Conservation (phyloP, 2,888 invertebrate genomes). For the Ochropleura leucogaster region DNA sequence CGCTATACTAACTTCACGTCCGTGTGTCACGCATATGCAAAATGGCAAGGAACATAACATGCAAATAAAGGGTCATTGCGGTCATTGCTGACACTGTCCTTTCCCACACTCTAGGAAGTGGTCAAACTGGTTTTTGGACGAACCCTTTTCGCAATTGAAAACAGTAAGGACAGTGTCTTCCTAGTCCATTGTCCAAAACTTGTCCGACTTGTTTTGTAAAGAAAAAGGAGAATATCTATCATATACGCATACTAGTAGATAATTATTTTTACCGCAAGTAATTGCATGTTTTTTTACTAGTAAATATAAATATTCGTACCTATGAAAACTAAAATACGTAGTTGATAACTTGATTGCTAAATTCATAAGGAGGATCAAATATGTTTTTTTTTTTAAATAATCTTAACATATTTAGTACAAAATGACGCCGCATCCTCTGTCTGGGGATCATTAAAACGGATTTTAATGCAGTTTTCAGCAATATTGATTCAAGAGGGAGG, state of each 20-base stretch:
- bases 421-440: no score
- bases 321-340: no score
- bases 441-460: no score
- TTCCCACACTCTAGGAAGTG: conserved; percentile 83
- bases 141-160: conserved; percentile 76
- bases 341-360: not conserved
- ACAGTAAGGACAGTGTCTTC: conserved; percentile 79
- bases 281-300: not conserved
- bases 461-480: no score
- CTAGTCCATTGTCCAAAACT: conserved; percentile 86
- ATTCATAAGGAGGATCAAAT: not conserved
- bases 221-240: conserved; percentile 23
- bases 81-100: conserved; percentile 81
- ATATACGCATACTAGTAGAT: not conserved
- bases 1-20: conserved; percentile 30
- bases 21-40: conserved; percentile 46
- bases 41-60: conserved; percentile 65
- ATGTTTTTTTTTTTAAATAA: no score
- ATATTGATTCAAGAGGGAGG: no score
- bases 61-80: conserved; percentile 86
- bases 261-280: conserved; percentile 16
- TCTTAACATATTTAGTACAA: no score
- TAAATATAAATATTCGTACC: no score
- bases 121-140: conserved; percentile 86
- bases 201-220: conserved; percentile 80